Evolutionary conservation across 92 coral and sea anemone species (phyloP).

Genomic region (Bergia sp.): DNA sequence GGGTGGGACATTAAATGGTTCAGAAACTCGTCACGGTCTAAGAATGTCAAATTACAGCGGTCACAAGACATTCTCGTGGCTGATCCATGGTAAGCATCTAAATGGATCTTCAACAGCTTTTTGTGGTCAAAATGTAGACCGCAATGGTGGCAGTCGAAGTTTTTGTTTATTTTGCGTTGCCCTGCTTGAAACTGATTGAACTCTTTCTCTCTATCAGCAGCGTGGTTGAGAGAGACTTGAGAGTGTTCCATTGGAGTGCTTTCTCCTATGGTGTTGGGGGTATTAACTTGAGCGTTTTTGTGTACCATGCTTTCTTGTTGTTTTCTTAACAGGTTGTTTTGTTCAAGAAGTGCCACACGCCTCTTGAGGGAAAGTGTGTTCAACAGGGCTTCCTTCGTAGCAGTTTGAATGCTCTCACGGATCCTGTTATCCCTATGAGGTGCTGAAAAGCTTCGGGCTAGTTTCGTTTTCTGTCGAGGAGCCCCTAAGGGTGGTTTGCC

Average conservation of each 20-base stretch:
- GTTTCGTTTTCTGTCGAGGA: conserved; percentile 40
- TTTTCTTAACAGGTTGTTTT: conserved; percentile 53
- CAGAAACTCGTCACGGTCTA: conserved; percentile 73
- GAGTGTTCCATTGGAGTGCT: conserved; percentile 9
- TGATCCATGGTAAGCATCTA: conserved; percentile 88
- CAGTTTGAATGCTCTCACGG: conserved; percentile 77
- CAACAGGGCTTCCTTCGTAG: conserved; percentile 87
- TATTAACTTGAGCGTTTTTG: not conserved
- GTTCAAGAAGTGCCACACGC: conserved; percentile 89
- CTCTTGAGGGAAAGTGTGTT: conserved; percentile 80
- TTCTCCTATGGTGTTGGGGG: not conserved
- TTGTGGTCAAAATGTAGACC: conserved; percentile 86
- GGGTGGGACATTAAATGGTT: conserved; percentile 88
- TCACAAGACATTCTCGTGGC: conserved; percentile 73
- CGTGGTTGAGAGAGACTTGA: not conserved
- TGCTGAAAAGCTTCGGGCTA: conserved; percentile 46
- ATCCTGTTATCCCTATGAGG: conserved; percentile 36
- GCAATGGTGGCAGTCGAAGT: conserved; percentile 77
- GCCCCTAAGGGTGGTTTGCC: conserved; percentile 1
- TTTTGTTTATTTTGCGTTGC: conserved; percentile 65
- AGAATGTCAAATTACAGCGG: conserved; percentile 71
- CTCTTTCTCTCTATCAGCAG: conserved; percentile 28
- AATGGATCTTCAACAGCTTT: conserved; percentile 83
- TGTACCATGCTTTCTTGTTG: conserved; percentile 32
- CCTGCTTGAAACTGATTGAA: conserved; percentile 57